Evolutionary conservation across 2,113 vertebrate genomes (phyloP), one percentile per base, ranked within the genome.

Genomic region (Alethe diademata): DNA sequence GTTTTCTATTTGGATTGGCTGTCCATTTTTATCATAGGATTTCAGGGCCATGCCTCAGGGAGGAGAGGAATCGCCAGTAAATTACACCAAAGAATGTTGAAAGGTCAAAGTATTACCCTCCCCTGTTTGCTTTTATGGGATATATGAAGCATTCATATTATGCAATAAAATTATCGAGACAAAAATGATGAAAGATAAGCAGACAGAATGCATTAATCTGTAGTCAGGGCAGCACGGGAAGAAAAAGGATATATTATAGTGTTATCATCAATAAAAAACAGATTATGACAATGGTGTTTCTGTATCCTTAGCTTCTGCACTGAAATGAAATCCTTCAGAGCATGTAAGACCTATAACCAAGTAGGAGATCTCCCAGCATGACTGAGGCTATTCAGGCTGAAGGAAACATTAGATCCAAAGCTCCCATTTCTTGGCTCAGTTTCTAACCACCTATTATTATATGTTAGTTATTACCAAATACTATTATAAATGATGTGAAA

Each of bases 61-160:
- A 91, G 19, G 81, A 88, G 58, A 95, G 61, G 89, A 92, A 90
- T 71, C 11, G 1, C 86, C 96, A 95, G 90, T 83, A 96, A 96
- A 95, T 96, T 94, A 96, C 82, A 92, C 92, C 83, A 96, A 93
- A 92, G 86, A 95, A 93, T 88, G 91, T 42, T 88, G 93, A 97
- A 97, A 97, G 94, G 97, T 97, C 96, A 97, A 92, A 96, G 90
- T 64, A 95, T 78, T 96, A 92, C 73, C 73, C 85, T 97, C 47
- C 76, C 53, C 74, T 86, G 75, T 88, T 95, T 88, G 86, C 74
- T 97, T 97, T 90, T 86, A 92, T 83, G 70, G 76, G 88, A 91
- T 33, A 80, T 60, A 95, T 38, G 78, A 96, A 88, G 53, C 67
- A 90, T 92, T 95, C 78, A 78, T 81, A 96, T 72, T 62, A 71